Evolutionary conservation across 2,113 vertebrate genomes (phyloP), one percentile per base, ranked within the genome.

Genomic region (Myotis yumanensis): DNA sequence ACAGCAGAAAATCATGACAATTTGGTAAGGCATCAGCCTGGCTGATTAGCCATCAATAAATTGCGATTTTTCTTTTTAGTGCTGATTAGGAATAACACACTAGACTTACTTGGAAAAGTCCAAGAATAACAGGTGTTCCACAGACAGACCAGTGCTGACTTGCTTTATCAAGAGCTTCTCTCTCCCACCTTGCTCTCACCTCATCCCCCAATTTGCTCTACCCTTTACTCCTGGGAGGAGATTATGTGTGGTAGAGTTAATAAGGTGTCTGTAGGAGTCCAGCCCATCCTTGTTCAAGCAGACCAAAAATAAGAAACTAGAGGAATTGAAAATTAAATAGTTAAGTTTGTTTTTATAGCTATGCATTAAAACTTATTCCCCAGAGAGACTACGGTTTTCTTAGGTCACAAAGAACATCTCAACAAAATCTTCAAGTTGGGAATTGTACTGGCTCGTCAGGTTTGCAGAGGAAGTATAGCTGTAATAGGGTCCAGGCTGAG

Each of bases 301-400:
- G 23, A 85, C 11, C n/a, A 23, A 89, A 90, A 71, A 52, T 88
- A 79, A 69, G 37, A 51, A 88, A 30, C 71, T 5, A 89, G 32
- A 71, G 57, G 12, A 90, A 28, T 32, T 66, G 37, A 35, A 72
- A 76, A 72, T 32, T 37, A 57, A 64, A 77, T 68, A 72, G 35
- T 28, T 52, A 59, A 95, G n/a, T 71, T 82, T 72, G 9, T 5
- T 86, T 94, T 89, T 62, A 83, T 25, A 66, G 69, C 7, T 72
- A 43, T 90, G 52, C 32, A 59, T 95, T 86, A 57, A 86, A 83
- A 90, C 43, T 7, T 66, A 92, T 69, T 95, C 35, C 25, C 3
- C 35, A 37, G 14, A 76, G 28, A 86, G 23, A 69, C 4, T 62
- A 73, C 1, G 68, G 7, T 30, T 82, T 54, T 59, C 66, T 0